Conservation (phyloP, 2,113 vertebrate species). For the Blennius ocellaris region DNA sequence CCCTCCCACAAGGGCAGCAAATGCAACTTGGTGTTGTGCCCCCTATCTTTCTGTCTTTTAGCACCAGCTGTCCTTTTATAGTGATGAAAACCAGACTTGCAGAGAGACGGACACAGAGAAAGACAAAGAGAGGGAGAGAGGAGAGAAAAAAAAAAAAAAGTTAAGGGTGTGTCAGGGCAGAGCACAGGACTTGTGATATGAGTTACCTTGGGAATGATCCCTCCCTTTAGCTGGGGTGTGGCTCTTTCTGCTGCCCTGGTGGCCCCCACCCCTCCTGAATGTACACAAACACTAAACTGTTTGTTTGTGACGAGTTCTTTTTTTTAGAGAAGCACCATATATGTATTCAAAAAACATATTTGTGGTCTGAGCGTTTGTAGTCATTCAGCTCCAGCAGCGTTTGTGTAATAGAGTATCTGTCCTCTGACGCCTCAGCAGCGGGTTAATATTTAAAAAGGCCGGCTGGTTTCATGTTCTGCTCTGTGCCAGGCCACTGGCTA, state of each 20-base stretch:
- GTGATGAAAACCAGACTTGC: conserved; percentile 66
- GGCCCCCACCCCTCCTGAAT: conserved; percentile 30
- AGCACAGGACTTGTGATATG: conserved; percentile 64
- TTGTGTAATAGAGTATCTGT: conserved; percentile 11
- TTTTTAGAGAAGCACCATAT: conserved; percentile 4
- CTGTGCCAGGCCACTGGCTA: conserved; percentile 52
- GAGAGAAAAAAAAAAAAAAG: conserved; percentile 24
- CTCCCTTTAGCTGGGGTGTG: conserved; percentile 73
- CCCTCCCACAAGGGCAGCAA: conserved; percentile 38
- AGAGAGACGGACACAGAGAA: conserved; percentile 1
- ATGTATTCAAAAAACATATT: background rate
- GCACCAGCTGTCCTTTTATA: conserved; percentile 50
- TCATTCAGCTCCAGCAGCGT: background rate
- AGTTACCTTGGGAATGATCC: conserved; percentile 79
- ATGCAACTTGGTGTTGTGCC: conserved; percentile 34
- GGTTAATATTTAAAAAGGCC: conserved; percentile 85
- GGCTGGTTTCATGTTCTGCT: conserved; percentile 77
- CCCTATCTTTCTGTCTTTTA: conserved; percentile 27
- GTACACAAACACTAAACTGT: conserved; percentile 10
- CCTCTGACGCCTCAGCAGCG: conserved; percentile 24
- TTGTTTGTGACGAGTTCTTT: conserved; percentile 21
- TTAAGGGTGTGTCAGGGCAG: conserved; percentile 80
- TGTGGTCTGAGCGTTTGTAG: background rate
- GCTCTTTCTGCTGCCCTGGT: conserved; percentile 49
- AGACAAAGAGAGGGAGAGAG: conserved; percentile 31